Base-by-base conservation (phyloP, 2,113 vertebrate genomes). In the Pionites leucogaster region DNA sequence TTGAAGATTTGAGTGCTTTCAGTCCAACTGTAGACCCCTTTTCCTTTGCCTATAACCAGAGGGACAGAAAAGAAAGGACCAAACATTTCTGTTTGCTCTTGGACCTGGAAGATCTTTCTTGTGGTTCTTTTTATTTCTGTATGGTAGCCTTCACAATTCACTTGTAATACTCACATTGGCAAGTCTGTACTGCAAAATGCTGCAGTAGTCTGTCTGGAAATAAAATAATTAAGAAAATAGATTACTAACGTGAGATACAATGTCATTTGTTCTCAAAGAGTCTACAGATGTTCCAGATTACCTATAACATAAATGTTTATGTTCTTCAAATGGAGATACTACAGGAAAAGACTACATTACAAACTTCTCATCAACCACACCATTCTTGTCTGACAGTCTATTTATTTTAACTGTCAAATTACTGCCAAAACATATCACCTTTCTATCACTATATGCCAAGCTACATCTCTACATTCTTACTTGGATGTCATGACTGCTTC, bases 371-470 rank as follows among this genome's bases (percentile, higher is more conserved):
- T 68, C 71, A 52, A 6, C 39, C n/a, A 52, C 25, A 47, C 17
- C 33, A 53, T 91, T 95, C 91, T 60, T 93, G 63, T 92, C 78
- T 95, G 90, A 79, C 82, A 28, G 64, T 90, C 72, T 96, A 62
- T 96, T 96, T 94, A 94, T 96, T 96, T 92, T 86, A 96, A 96
- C 87, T 92, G 82, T 94, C 89, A 95, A 95, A 92, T 96, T 95
- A 88, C 0, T 97, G 84, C 95, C 95, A 96, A 88, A 97, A 92
- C 67, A 93, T 47, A 41, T 82, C 25, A 37, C 84, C 80, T 93
- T 86, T 65, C 57, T 29, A 68, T 44, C 79, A 55, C 85, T 82
- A 88, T 88, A 76, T 88, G 71, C 69, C 88, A 77, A 67, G 78
- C 62, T 75, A 76, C 75, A 80, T 80, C 85, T 55, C 90, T 80